These are phyloP conservation scores for Drosophila subpulchrella DNA, from an alignment of 1,140 invertebrate species.

Conservation along the genomic window DNA sequence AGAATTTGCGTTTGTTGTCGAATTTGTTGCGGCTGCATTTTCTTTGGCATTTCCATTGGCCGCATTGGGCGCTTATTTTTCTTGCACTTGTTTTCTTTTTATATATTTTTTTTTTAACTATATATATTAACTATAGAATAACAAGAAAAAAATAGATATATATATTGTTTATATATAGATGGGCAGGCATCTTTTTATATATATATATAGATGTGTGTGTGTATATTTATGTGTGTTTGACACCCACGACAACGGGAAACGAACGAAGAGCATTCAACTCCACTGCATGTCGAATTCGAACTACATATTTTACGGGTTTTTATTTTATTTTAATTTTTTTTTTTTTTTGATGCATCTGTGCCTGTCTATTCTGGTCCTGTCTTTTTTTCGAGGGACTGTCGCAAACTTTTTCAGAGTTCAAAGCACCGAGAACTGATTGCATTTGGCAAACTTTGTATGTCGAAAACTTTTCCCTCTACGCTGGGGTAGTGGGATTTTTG, in stretches of 20 bases:
- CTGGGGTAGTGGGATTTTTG: neutral
- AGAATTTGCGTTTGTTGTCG: constrained; percentile 19
- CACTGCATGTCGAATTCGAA: constrained; percentile 23
- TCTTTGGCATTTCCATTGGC: constrained; percentile 54
- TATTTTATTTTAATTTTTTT: constrained; percentile 3
- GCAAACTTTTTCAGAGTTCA: constrained; percentile 20
- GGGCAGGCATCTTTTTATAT: constrained; percentile 27
- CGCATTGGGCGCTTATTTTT: constrained; percentile 42
- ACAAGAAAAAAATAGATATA: constrained; percentile 55
- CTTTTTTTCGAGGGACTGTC: constrained; percentile 15
- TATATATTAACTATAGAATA: constrained; percentile 59
- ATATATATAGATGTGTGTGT: constrained; percentile 19
- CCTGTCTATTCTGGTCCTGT: constrained; percentile 33
- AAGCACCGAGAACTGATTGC: constrained; percentile 17
- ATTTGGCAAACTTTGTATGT: constrained; percentile 6
- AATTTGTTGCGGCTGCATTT: constrained; percentile 50
- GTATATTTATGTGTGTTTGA: constrained; percentile 15
- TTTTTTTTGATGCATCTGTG: constrained; percentile 23
- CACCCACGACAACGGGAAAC: constrained; percentile 35
- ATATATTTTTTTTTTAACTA: constrained; percentile 26
- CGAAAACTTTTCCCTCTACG: constrained; percentile 15
- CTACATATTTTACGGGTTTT: constrained; percentile 19
- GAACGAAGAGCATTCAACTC: constrained; percentile 40
- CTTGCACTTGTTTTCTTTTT: constrained; percentile 41
- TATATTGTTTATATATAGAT: constrained; percentile 40